Evolutionary conservation across 2,113 vertebrate genomes (phyloP), one percentile per base, ranked within the genome.

Genomic region (Octodon degus): DNA sequence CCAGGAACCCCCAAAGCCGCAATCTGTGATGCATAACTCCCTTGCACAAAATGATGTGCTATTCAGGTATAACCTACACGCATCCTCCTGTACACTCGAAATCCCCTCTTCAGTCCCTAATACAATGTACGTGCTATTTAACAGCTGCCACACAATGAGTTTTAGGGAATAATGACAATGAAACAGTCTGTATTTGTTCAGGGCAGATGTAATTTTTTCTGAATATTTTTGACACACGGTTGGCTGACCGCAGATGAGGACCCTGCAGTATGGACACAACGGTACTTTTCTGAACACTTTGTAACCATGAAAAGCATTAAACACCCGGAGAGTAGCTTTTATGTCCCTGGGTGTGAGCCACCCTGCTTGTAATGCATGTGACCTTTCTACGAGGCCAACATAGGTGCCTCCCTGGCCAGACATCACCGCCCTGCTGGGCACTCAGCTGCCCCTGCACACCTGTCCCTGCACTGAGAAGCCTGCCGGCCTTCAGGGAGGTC

Each of bases 401-500:
- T 82, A 89, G 67, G 72, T 34, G 86, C 55, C 90, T 81, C 32
- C 67, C 55, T 22, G 37, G 50, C 50, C 47, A 27, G n/a, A 37
- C 24, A 25, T 47, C 16, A n/a, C 27, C 22, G 2, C 17, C 55
- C 47, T 68, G 43, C 9, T 17, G 65, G 89, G n/a, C 68, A 34
- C 53, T 8, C 1, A 2, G 74, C 60, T 27, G 1, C 58, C 50
- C 34, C n/a, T n/a, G 9, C 47, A 88, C 79, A 90, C 89, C 86
- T 43, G 80, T 86, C 95, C 77, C 82, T 55, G 43, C 25, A 63
- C 22, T 4, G 5, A 62, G 70, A 84, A 30, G 50, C 55, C 68
- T 90, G 82, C 76, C 85, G 53, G 50, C 83, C 86, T 90, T 77
- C 90, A 90, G 74, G 81, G 93, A 95, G 65, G 93, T 93, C 93